Conservation (phyloP, 2,797 vertebrate genomes). For the Pantherophis alleghaniensis region DNA sequence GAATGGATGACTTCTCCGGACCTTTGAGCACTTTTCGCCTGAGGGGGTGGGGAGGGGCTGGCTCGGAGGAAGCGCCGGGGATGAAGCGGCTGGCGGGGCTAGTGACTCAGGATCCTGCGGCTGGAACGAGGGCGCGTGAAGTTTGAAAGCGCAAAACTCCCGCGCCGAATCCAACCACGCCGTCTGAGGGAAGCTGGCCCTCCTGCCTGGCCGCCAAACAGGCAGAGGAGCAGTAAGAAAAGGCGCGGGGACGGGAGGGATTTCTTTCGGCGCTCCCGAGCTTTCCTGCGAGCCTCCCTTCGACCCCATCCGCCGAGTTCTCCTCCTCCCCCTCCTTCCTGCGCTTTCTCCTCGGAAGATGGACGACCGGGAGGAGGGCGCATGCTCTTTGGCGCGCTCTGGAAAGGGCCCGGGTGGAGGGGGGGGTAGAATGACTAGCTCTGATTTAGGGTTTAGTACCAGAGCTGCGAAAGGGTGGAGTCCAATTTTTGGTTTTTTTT, state of each 20-base stretch:
- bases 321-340: no score
- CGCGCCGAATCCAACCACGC: not conserved
- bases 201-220: not conserved
- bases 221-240: not conserved
- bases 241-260: no score
- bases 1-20: not conserved
- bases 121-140: not conserved
- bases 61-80: not conserved
- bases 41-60: not conserved
- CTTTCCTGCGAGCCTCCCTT: not conserved
- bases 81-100: not conserved
- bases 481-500: not conserved
- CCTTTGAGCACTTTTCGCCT: not conserved
- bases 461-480: not conserved
- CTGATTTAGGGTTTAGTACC: not conserved
- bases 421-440: not conserved
- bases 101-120: slow-evolving; percentile 4
- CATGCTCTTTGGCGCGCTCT: not conserved
- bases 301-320: not conserved
- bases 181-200: not conserved
- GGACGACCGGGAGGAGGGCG: not conserved
- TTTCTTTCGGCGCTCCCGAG: not conserved
- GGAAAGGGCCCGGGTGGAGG: not conserved
- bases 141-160: not conserved
- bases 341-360: not conserved